phyloP scores from a whole-genome alignment of 2,888 invertebrate genomes.

The Hemistola chrysoprasaria region DNA sequence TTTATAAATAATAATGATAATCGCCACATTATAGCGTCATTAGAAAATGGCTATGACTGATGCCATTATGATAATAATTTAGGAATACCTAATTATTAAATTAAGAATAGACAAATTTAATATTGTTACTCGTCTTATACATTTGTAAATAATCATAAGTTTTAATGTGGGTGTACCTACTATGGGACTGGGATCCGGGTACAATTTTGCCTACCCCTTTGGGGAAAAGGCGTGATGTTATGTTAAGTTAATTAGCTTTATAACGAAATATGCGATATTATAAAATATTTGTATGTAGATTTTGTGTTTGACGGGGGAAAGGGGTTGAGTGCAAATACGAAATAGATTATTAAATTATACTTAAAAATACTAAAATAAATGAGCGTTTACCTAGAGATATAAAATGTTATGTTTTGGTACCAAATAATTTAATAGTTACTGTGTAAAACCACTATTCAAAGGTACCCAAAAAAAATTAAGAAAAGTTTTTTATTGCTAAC shows the following conservation, averaged over 20 bases:
- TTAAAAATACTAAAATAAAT: neutral
- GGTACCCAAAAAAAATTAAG: too few relatives aligned
- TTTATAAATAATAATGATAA: constrained; percentile 4
- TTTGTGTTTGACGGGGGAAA: constrained; percentile 6
- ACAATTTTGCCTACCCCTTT: too few relatives aligned
- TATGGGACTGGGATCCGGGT: too few relatives aligned
- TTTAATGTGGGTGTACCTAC: too few relatives aligned
- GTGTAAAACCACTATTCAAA: too few relatives aligned
- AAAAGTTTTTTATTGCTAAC: too few relatives aligned
- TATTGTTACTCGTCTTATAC: constrained; percentile 51
- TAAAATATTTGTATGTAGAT: constrained; percentile 1
- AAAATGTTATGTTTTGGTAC: too few relatives aligned
- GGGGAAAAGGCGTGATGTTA: too few relatives aligned
- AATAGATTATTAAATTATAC: constrained; percentile 5
- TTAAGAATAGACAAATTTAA: constrained; percentile 34
- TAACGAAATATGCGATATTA: constrained; percentile 15
- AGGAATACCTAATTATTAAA: constrained; percentile 19
- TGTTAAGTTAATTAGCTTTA: constrained; percentile 30
- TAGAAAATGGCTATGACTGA: constrained; percentile 20
- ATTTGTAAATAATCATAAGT: constrained; percentile 49
- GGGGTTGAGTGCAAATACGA: constrained; percentile 44
- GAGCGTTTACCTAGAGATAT: constrained; percentile 1
- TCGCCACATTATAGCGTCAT: neutral
- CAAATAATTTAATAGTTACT: too few relatives aligned
- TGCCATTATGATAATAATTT: constrained; percentile 25